Evolutionary conservation across 2,113 vertebrate genomes (phyloP).

Genomic region (Pyrgilauda ruficollis): DNA sequence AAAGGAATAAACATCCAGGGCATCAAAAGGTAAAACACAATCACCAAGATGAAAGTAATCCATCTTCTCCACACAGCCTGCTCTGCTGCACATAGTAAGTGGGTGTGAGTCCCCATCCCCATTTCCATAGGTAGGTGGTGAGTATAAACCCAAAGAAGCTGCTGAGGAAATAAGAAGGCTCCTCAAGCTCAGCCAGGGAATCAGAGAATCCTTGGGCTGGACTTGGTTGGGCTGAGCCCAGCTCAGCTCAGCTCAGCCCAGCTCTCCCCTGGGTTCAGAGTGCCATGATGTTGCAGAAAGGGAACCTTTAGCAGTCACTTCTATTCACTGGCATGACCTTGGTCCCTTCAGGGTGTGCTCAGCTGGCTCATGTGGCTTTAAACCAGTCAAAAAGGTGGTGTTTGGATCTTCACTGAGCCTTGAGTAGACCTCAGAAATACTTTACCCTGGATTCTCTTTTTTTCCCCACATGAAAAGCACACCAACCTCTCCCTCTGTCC

Average conservation of each 20-base stretch:
- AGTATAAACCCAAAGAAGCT: neutral
- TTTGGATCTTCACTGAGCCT: neutral
- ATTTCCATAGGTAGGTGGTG: neutral
- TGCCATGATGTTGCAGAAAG: neutral
- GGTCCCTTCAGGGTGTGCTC: neutral
- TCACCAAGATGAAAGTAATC: slow-evolving; percentile 13
- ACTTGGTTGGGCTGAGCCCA: neutral
- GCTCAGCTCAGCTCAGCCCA: neutral
- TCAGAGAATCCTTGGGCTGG: neutral
- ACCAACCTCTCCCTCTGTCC: neutral
- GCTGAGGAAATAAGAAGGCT: neutral
- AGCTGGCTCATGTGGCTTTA: neutral
- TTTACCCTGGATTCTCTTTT: neutral
- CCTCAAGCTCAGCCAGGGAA: neutral
- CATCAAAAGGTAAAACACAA: slow-evolving; percentile 5
- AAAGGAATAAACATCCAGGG: slow-evolving; percentile 36
- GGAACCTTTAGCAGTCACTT: neutral
- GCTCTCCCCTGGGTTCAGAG: neutral
- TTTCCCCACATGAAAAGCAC: neutral
- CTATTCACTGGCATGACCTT: neutral
- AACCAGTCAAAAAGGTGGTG: neutral
- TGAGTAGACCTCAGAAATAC: neutral
- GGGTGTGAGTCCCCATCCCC: neutral
- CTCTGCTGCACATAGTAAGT: neutral
- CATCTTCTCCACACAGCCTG: neutral